Percentiles rank a stretch among this genome's conserved stretches.
Evolutionary conservation across 2,113 vertebrate species (phyloP).

Genomic region (Micronisus gabar): DNA sequence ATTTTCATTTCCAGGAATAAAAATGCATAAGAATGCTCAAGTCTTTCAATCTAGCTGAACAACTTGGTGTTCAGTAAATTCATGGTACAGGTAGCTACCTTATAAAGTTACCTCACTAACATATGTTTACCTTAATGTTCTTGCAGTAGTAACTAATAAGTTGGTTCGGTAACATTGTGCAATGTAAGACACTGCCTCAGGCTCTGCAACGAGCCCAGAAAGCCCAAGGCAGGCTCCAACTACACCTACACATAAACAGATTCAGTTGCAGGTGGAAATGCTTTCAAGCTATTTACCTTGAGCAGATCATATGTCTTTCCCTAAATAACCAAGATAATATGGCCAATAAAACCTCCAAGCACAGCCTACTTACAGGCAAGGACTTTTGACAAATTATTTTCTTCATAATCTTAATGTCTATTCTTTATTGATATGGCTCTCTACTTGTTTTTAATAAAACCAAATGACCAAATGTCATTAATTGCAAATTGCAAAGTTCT

Average conservation of each 20-base stretch:
- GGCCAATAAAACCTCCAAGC: slow-evolving; percentile 33
- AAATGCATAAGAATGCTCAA: not conserved
- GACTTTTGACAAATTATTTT: slow-evolving; percentile 27
- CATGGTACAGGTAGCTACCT: not conserved
- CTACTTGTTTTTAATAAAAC: slow-evolving; percentile 32
- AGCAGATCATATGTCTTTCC: slow-evolving; percentile 32
- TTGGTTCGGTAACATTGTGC: slow-evolving; percentile 5
- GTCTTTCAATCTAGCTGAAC: not conserved
- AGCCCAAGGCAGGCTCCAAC: slow-evolving; percentile 23
- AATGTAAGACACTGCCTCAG: slow-evolving; percentile 47
- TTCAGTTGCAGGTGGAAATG: slow-evolving; percentile 52
- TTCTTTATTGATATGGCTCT: slow-evolving; percentile 23
- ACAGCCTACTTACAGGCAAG: not conserved
- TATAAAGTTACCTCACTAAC: not conserved
- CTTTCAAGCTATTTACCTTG: slow-evolving; percentile 61
- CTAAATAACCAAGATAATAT: slow-evolving; percentile 21
- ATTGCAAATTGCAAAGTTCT: slow-evolving; percentile 13
- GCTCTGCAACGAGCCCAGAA: slow-evolving; percentile 41
- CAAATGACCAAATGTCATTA: slow-evolving; percentile 31
- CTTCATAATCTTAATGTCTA: not conserved
- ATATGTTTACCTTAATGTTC: slow-evolving; percentile 8
- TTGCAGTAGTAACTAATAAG: slow-evolving; percentile 12
- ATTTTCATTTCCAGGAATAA: not conserved
- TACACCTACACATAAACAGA: slow-evolving; percentile 4
- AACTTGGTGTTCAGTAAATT: not conserved